Conservation (phyloP, 2,797 vertebrate genomes). For the Poeciliopsis gracilis region DNA sequence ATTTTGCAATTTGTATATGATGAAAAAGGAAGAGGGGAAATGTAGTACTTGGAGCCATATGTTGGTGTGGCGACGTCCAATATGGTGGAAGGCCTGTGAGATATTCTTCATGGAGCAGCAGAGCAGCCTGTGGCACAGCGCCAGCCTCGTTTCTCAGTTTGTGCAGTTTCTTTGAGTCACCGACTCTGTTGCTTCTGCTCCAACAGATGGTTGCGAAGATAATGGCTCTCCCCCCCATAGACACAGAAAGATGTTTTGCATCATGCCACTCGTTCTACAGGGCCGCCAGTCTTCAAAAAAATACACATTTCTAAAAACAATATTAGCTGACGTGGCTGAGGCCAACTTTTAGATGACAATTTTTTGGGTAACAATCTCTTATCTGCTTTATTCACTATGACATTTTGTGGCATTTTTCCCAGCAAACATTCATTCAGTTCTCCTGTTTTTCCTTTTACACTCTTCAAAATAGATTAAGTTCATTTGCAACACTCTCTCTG, state of each 20-base stretch:
- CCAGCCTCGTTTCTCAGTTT: not conserved
- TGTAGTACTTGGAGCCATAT: not conserved
- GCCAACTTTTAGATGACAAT: not conserved
- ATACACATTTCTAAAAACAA: not conserved
- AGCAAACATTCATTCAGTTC: not conserved
- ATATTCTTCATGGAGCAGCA: not conserved
- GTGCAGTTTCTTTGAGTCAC: not conserved
- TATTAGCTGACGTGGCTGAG: not conserved
- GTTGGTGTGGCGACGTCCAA: not conserved
- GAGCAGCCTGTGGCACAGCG: not conserved
- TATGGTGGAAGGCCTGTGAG: not conserved
- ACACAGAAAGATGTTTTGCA: not conserved
- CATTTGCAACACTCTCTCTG: not conserved
- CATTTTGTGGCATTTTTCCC: not conserved
- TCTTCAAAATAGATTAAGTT: not conserved
- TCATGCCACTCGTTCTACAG: not conserved
- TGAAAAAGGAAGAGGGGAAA: not conserved
- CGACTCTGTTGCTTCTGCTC: not conserved
- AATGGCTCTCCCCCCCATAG: not conserved
- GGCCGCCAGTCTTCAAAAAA: not conserved
- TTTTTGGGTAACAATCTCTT: not conserved
- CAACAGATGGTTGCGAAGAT: not conserved
- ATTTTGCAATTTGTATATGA: not conserved
- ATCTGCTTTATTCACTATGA: not conserved
- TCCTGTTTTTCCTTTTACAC: not conserved